Evolutionary conservation across 1,140 invertebrate species (phyloP).

Genomic region (Cepaea nemoralis): DNA sequence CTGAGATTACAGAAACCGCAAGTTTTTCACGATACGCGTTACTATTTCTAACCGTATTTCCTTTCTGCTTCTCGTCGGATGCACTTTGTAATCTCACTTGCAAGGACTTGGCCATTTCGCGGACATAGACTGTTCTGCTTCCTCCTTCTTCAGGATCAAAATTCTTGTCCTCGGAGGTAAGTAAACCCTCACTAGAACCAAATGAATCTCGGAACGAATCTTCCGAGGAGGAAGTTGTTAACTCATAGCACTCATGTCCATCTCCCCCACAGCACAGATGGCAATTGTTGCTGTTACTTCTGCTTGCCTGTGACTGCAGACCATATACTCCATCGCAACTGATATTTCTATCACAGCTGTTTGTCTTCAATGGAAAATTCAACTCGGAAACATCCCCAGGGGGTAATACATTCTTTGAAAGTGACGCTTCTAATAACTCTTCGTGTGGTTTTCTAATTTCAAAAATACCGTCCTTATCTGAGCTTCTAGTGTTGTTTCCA

Average conservation of each 20-base stretch:
- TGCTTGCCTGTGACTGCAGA: not conserved
- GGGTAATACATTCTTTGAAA: not conserved
- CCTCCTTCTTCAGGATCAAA: not conserved
- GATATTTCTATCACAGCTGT: not conserved
- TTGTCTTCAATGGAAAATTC: not conserved
- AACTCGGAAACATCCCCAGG: not conserved
- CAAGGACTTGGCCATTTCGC: not conserved
- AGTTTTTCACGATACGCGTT: too few species aligned
- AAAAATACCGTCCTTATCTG: not conserved
- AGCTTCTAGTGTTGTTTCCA: not conserved
- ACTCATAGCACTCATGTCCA: not conserved
- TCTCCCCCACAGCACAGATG: not conserved
- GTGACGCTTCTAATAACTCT: not conserved
- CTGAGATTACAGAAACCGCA: too few species aligned
- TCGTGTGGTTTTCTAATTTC: not conserved
- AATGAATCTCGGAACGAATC: not conserved
- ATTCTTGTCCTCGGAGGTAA: not conserved
- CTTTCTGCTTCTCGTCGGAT: not conserved
- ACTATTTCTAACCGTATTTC: too few species aligned
- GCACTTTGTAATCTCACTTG: not conserved
- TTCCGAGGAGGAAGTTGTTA: not conserved
- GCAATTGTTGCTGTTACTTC: not conserved
- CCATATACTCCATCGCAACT: too few species aligned
- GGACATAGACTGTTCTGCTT: not conserved
- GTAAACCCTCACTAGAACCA: not conserved